A percentile compares a stretch with the other conserved stretches of the same genome.
Evolutionary conservation across 2,888 invertebrate species (phyloP).

Genomic region (Dendrolimus pini): DNA sequence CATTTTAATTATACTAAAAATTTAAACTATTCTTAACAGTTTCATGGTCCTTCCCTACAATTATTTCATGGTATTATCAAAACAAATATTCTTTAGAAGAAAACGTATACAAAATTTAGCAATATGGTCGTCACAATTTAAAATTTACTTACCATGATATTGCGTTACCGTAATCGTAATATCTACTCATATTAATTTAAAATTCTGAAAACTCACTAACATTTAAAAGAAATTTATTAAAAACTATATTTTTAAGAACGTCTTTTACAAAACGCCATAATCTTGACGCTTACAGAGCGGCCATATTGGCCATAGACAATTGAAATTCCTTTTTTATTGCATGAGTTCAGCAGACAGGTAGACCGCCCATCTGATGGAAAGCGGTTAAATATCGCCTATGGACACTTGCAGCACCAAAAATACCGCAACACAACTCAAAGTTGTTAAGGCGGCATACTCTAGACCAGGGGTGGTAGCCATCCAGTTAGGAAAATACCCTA

Average conservation of each 20-base stretch:
- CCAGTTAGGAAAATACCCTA: too few relatives aligned
- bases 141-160: conserved; percentile 70
- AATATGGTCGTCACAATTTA: conserved; percentile 59
- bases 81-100: conserved; percentile 22
- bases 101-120: conserved; percentile 59
- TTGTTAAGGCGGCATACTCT: too few relatives aligned
- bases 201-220: conserved; percentile 44
- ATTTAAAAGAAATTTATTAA: conserved; percentile 38
- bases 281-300: conserved; percentile 57
- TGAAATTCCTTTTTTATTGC: too few relatives aligned
- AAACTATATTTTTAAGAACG: conserved; percentile 45
- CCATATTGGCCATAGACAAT: conserved; percentile 68
- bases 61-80: neutral
- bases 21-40: too few relatives aligned
- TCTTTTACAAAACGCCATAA: conserved; percentile 60
- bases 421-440: too few relatives aligned
- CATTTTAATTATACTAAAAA: neutral
- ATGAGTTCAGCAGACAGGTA: too few relatives aligned
- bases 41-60: neutral
- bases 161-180: conserved; percentile 74
- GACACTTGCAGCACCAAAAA: too few relatives aligned
- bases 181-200: conserved; percentile 70
- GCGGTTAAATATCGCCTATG: too few relatives aligned
- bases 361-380: too few relatives aligned
- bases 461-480: too few relatives aligned